Conservation (phyloP, 2,113 vertebrate species). For the Aegithalos caudatus region DNA sequence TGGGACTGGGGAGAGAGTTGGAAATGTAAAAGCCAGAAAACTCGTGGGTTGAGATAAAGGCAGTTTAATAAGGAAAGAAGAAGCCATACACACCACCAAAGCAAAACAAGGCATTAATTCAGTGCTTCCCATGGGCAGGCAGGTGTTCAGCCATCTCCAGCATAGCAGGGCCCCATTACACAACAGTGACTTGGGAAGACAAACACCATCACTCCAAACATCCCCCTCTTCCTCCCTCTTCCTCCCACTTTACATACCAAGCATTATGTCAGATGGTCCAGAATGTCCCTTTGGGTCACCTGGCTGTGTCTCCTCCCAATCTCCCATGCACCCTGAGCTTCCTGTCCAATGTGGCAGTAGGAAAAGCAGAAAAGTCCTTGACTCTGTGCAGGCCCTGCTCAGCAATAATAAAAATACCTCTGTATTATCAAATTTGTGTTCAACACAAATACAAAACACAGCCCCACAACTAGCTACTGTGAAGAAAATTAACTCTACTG, state of each 20-base stretch:
- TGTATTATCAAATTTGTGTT: neutral
- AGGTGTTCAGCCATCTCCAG: neutral
- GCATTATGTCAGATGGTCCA: no score
- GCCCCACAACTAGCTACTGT: fast-evolving
- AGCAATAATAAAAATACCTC: neutral
- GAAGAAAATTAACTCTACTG: neutral
- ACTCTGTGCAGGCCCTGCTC: neutral
- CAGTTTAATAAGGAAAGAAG: neutral
- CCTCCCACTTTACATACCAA: no score
- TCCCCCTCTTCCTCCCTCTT: no score
- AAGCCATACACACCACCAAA: fast-evolving
- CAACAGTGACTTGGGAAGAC: fast-evolving
- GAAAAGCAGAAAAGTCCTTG: neutral
- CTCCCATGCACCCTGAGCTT: fast-evolving
- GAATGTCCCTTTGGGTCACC: no score
- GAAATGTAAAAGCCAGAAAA: neutral
- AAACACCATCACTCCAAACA: no score
- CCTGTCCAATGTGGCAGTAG: fast-evolving
- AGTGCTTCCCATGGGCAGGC: neutral
- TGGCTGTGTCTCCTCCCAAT: neutral
- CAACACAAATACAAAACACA: neutral
- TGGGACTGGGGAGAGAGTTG: fast-evolving
- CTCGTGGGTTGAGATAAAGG: neutral
- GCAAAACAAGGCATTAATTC: neutral
- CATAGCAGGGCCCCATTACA: neutral